Conservation (phyloP, 2,888 invertebrate genomes). For the Microplitis deprimator region DNA sequence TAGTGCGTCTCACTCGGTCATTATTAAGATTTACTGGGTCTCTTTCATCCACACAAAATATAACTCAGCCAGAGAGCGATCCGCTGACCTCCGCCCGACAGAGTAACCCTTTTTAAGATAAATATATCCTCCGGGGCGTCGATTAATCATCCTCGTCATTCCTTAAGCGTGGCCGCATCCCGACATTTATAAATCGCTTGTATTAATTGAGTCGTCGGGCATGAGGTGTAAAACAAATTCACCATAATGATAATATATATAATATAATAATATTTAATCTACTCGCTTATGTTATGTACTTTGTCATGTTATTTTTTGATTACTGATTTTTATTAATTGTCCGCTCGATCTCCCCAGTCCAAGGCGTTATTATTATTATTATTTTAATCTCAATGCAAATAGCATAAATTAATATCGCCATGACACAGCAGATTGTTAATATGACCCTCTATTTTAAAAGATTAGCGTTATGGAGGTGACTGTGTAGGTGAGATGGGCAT, state of each 20-base stretch:
- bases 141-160: conserved; percentile 44
- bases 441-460: neutral
- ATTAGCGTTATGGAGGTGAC: neutral
- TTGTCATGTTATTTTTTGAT: conserved; percentile 15
- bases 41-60: conserved; percentile 10
- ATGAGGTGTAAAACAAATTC: conserved; percentile 42
- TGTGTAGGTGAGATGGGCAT: neutral
- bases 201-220: conserved; percentile 43
- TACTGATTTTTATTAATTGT: neutral
- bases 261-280: neutral
- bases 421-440: neutral
- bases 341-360: too few species aligned
- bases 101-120: conserved; percentile 28
- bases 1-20: neutral
- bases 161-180: conserved; percentile 25
- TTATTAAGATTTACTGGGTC: conserved; percentile 42
- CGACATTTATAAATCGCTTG: conserved; percentile 41
- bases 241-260: conserved; percentile 27
- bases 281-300: neutral
- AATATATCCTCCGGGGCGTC: conserved; percentile 18
- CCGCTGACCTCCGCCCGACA: neutral
- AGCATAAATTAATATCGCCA: neutral
- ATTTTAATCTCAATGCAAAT: neutral
- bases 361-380: too few species aligned
- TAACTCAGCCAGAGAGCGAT: neutral